Base-by-base conservation (phyloP, 2,888 invertebrate species). In the Choristoneura rosaceana region DNA sequence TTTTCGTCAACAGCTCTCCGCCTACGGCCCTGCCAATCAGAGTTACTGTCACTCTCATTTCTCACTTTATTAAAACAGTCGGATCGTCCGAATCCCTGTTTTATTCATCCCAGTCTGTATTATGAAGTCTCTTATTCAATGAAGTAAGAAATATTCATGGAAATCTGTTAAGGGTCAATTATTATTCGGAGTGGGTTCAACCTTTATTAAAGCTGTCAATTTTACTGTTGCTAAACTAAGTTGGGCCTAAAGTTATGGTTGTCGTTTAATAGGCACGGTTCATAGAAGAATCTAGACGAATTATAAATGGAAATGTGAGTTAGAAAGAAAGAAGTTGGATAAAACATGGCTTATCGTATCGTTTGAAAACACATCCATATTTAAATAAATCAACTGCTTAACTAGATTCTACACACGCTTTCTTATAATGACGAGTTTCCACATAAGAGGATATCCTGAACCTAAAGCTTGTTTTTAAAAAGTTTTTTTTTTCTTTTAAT, bases 21-120 rank as follows among this genome's bases (percentile, higher is more conserved):
- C 45, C 67, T 67, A 71, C 45, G 8, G 15, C 38, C 34, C 55
- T 50, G 38, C 45, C 59, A 25, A 63, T 68, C 59, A 10, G 38
- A 69, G 17, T 73, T 61, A 73, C 73, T 64, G 73, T 69, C 73
- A 68, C 43, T 63, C 63, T 47, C 63, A 50, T 68, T 71, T 71
- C 63, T 71, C 59, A 73, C 59, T 68, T 69, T 69, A 73, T 73
- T 73, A 69, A 68, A 69, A 73, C 73, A 68, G 59, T 59, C 64
- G 58, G 59, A 60, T 73, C 69, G 64, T 17, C 69, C 63, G 41
- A 68, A 71, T 58, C 64, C 59, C 63, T 41, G 55, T 68, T 63
- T 73, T 60, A 63, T 73, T 64, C 63, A 69, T 73, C 64, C 59
- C 69, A 68, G 50, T 9, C 50, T 34, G 69, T 67, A 69, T 69